Evolutionary conservation across 1,140 invertebrate genomes (phyloP).

Genomic region (Pseudoatta argentina): DNA sequence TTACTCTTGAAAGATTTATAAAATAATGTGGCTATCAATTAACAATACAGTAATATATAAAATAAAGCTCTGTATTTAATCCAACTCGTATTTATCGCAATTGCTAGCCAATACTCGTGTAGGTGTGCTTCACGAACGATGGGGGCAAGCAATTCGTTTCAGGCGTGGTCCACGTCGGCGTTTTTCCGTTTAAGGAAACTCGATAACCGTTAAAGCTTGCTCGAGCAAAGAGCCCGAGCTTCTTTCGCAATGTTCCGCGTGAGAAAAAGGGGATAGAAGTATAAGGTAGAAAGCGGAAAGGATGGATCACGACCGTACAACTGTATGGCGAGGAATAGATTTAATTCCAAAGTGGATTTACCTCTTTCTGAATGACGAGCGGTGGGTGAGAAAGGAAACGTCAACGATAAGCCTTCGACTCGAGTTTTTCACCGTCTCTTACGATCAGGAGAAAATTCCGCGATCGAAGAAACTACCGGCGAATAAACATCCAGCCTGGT

Average conservation of each 20-base stretch:
- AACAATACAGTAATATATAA: constrained; percentile 33
- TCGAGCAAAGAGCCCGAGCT: constrained; percentile 61
- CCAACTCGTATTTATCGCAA: constrained; percentile 21
- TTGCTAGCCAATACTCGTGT: constrained; percentile 6
- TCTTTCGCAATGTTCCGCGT: constrained; percentile 53
- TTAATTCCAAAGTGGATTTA: constrained; percentile 78
- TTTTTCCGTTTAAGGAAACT: constrained; percentile 67
- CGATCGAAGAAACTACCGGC: constrained; percentile 68
- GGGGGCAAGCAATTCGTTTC: constrained; percentile 54
- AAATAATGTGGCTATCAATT: constrained; percentile 16
- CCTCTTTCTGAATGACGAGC: constrained; percentile 31
- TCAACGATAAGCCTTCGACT: constrained; percentile 68
- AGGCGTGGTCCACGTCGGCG: constrained; percentile 46
- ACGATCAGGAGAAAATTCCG: constrained; percentile 60
- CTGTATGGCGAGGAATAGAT: constrained; percentile 73
- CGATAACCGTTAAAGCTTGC: constrained; percentile 73
- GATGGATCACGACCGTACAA: constrained; percentile 36
- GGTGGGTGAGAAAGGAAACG: constrained; percentile 26
- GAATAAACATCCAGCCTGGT: constrained; percentile 71
- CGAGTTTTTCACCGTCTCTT: constrained; percentile 65
- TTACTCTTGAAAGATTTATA: constrained; percentile 19
- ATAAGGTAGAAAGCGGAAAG: constrained; percentile 3
- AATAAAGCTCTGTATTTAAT: constrained; percentile 23
- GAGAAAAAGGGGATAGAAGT: constrained; percentile 41
- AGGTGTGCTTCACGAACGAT: constrained; percentile 4